A percentile compares a stretch with the other conserved stretches of the same genome.
Evolutionary conservation across 2,797 vertebrate species (phyloP).

Genomic region (Tadarida brasiliensis): DNA sequence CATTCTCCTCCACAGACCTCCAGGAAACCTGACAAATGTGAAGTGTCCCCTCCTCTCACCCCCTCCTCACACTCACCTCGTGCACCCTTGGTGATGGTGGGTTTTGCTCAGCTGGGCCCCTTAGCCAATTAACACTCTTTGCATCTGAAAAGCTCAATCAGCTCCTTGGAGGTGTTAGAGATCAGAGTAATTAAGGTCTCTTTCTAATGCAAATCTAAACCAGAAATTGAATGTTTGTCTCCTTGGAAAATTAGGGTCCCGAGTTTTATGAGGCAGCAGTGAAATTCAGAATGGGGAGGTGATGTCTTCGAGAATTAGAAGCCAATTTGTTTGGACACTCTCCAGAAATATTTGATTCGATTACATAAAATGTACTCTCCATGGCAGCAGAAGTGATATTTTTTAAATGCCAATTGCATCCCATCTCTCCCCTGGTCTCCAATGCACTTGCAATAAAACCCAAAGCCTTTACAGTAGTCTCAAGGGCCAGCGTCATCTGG

Average conservation of each 20-base stretch:
- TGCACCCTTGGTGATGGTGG: background rate
- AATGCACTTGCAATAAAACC: background rate
- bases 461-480: background rate
- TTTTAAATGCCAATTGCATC: background rate
- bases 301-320: constrained; percentile 49
- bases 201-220: constrained; percentile 84
- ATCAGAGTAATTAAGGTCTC: constrained; percentile 82
- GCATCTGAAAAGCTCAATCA: constrained; percentile 84
- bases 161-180: constrained; percentile 72
- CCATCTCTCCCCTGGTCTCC: background rate
- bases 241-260: constrained; percentile 67
- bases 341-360: constrained; percentile 71
- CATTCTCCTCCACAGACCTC: background rate
- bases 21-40: background rate
- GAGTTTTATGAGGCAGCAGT: background rate
- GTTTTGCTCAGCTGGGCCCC: constrained; percentile 79
- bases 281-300: constrained; percentile 13
- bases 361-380: constrained; percentile 57
- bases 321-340: constrained; percentile 61
- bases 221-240: constrained; percentile 75
- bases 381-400: background rate
- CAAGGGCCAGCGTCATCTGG: accelerated
- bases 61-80: background rate
- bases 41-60: background rate
- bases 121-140: constrained; percentile 83